These are phyloP conservation scores for Ceratoteleas bidentatus DNA, from an alignment of 1,140 invertebrate genomes.

Conservation along the genomic window DNA sequence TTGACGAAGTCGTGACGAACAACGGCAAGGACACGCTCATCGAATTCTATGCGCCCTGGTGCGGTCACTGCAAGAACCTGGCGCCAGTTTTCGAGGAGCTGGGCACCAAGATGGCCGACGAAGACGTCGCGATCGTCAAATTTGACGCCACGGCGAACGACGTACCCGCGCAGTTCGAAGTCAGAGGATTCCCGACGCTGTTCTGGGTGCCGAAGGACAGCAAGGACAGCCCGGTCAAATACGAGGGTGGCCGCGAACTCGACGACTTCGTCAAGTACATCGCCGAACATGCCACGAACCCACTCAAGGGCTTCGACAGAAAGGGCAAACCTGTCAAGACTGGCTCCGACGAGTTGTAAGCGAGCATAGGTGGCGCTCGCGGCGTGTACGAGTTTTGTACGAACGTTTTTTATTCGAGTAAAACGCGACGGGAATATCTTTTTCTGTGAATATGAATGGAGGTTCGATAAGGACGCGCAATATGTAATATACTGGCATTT, in stretches of 20 bases:
- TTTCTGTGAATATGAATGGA: conserved; percentile 6
- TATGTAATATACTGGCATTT: conserved; percentile 14
- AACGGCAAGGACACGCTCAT: conserved; percentile 96
- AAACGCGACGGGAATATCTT: conserved; percentile 15
- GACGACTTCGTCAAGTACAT: conserved; percentile 99
- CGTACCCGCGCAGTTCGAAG: conserved; percentile 95
- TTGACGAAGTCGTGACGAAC: conserved; percentile 96
- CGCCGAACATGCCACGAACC: conserved; percentile 93
- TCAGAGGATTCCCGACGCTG: conserved; percentile 98
- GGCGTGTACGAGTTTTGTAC: conserved; percentile 18
- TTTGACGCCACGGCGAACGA: conserved; percentile 99
- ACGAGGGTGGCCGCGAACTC: conserved; percentile 96
- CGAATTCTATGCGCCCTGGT: conserved; percentile 99
- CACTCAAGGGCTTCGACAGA: conserved; percentile 93
- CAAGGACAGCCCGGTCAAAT: conserved; percentile 92
- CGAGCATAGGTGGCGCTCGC: background rate
- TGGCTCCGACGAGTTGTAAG: conserved; percentile 86
- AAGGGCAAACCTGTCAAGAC: conserved; percentile 90
- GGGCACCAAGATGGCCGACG: conserved; percentile 93
- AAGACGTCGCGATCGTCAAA: conserved; percentile 96
- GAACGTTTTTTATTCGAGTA: conserved; percentile 20
- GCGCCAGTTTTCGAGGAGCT: conserved; percentile 97
- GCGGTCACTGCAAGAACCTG: conserved; percentile 98
- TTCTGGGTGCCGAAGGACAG: conserved; percentile 95
- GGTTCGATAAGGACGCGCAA: conserved; percentile 8